Percentiles rank a stretch among this genome's conserved stretches.
Evolutionary conservation across 2,113 vertebrate species (phyloP).

Genomic region (Nicator chloris): DNA sequence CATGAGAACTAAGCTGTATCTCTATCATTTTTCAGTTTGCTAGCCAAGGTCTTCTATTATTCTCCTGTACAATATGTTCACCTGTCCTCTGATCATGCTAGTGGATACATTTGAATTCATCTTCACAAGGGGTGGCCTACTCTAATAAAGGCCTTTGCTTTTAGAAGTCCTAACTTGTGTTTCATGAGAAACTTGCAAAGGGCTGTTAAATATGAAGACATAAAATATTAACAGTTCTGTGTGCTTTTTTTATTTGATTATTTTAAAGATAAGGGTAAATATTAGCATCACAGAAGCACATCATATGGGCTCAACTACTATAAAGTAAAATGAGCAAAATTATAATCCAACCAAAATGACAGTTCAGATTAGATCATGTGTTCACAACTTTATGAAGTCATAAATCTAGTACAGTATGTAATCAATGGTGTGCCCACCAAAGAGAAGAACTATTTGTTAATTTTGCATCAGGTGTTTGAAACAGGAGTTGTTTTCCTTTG

Average conservation of each 20-base stretch:
- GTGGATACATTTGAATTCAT: background rate
- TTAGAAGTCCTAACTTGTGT: background rate
- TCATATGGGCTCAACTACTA: background rate
- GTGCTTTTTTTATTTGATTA: background rate
- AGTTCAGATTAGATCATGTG: background rate
- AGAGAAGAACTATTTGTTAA: background rate
- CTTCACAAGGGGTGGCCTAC: background rate
- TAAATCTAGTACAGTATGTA: background rate
- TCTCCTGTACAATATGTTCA: background rate
- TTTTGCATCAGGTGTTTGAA: background rate
- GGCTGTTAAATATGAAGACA: background rate
- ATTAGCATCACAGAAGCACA: background rate
- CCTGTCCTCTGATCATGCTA: background rate
- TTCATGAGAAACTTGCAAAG: background rate
- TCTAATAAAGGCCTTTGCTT: background rate
- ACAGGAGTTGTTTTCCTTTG: background rate
- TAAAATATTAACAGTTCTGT: background rate
- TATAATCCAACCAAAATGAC: background rate
- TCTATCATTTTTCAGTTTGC: background rate
- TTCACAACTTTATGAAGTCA: background rate
- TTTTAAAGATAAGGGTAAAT: constrained; percentile 13
- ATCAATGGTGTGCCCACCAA: background rate
- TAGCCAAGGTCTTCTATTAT: background rate
- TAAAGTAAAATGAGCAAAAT: background rate
- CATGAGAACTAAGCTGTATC: background rate